Conservation (phyloP, 2,797 vertebrate genomes). For the Anguilla megastoma region DNA sequence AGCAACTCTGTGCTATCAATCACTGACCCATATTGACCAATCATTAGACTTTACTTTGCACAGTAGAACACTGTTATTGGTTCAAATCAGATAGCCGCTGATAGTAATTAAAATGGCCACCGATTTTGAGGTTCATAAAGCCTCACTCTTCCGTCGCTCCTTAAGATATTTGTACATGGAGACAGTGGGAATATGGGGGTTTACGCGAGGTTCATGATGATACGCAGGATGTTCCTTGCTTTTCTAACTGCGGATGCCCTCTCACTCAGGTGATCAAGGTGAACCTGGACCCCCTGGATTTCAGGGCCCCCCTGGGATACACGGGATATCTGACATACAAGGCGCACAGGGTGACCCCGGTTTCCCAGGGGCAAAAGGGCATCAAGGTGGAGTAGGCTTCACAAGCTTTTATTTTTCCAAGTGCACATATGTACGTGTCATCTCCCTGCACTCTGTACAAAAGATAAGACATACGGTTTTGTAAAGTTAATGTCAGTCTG, state of each 20-base stretch:
- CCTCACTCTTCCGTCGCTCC: no score
- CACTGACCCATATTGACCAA: no score
- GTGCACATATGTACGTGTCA: background rate
- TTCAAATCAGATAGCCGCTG: no score
- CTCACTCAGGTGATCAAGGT: conserved; percentile 78
- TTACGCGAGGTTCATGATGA: background rate
- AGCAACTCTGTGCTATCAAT: no score
- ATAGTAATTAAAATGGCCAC: no score
- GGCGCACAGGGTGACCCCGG: conserved; percentile 81
- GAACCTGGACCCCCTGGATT: conserved; percentile 73
- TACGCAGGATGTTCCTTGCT: background rate
- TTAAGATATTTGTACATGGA: background rate
- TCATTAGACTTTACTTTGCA: no score
- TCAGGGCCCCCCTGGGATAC: conserved; percentile 74
- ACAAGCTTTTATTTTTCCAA: background rate
- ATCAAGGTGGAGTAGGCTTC: conserved; percentile 57
- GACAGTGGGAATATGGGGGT: background rate
- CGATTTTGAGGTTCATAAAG: no score
- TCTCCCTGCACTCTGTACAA: background rate
- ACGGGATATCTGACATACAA: conserved; percentile 71
- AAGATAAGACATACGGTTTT: background rate
- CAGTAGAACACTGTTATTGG: no score
- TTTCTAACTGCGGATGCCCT: background rate
- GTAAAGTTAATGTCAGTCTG: background rate
- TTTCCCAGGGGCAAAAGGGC: conserved; percentile 73